Evolutionary conservation across 2,797 vertebrate genomes (phyloP).

Genomic region (Chanos chanos): DNA sequence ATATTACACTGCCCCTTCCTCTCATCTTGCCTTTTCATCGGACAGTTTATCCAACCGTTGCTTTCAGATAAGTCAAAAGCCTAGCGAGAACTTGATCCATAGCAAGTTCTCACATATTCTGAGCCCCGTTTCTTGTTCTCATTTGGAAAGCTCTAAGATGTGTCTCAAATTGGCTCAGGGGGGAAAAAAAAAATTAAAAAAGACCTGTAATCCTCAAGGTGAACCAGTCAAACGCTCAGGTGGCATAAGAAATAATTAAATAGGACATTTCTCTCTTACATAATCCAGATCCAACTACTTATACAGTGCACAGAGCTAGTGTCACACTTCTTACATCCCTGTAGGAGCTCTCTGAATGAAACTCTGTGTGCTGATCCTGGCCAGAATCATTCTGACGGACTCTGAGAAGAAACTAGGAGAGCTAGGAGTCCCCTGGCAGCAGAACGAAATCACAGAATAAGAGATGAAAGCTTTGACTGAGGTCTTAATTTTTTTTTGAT

Average conservation of each 20-base stretch:
- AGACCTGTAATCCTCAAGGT: background rate
- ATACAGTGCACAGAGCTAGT: background rate
- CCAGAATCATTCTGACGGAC: too few species aligned
- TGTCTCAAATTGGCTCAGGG: background rate
- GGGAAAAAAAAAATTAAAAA: background rate
- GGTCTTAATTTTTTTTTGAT: too few species aligned
- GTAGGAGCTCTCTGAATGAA: background rate
- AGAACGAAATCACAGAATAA: too few species aligned
- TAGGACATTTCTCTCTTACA: background rate
- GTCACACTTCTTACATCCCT: background rate
- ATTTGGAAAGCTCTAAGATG: background rate
- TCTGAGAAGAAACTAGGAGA: background rate
- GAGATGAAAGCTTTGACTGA: too few species aligned
- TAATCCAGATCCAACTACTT: background rate
- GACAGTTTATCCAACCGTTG: background rate
- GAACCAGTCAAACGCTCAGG: background rate
- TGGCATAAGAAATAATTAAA: background rate
- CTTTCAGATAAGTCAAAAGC: background rate
- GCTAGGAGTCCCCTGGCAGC: too few species aligned
- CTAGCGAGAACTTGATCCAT: background rate
- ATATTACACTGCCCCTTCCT: background rate
- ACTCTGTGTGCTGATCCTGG: background rate
- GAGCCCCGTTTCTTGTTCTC: background rate
- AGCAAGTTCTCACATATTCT: background rate
- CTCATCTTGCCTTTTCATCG: conserved; percentile 8